A percentile compares a stretch with the other conserved stretches of the same genome.
Conservation (phyloP, 2,797 vertebrate genomes). For the Cossypha polioptera region DNA sequence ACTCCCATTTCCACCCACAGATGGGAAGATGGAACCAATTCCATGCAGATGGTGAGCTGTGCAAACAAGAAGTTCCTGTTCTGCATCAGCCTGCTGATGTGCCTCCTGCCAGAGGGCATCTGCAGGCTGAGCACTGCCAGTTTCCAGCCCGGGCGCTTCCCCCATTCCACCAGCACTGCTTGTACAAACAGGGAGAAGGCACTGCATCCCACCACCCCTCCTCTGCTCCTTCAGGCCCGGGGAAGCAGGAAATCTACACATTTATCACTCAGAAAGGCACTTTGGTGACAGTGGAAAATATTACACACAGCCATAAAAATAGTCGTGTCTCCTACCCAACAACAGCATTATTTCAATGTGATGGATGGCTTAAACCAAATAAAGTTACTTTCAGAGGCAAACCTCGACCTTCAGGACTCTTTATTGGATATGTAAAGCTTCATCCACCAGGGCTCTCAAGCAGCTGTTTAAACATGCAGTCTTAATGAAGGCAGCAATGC, state of each 20-base stretch:
- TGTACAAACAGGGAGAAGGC: slow-evolving; percentile 26
- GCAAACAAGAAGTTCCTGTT: slow-evolving; percentile 66
- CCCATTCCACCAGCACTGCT: neutral
- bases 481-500: neutral
- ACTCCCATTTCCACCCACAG: neutral
- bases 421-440: neutral
- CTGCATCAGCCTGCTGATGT: slow-evolving; percentile 51
- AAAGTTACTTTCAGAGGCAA: neutral
- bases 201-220: neutral
- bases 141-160: neutral
- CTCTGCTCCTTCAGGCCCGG: neutral
- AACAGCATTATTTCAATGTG: neutral
- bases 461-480: neutral
- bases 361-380: neutral
- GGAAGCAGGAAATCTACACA: neutral
- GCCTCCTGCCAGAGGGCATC: neutral
- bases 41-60: slow-evolving; percentile 36
- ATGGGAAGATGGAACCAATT: neutral
- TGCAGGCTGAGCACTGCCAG: neutral
- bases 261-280: neutral
- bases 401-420: neutral
- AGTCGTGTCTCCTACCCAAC: neutral
- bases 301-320: slow-evolving; percentile 10
- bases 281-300: neutral
- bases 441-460: neutral